Conservation (phyloP, 2,888 invertebrate genomes). For the Abrostola tripartita region DNA sequence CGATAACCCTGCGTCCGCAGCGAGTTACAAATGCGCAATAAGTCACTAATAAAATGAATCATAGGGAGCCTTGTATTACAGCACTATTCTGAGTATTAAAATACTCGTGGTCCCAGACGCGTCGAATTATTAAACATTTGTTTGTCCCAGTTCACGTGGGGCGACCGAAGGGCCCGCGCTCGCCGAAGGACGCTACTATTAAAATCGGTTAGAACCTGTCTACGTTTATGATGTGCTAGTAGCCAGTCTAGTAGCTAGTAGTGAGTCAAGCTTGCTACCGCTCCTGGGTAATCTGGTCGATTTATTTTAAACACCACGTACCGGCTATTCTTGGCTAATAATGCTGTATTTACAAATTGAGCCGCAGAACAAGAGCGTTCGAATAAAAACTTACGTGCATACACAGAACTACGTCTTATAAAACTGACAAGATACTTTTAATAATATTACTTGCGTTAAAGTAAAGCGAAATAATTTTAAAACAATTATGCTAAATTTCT, state of each 20-base stretch:
- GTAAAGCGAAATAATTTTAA: too few relatives aligned
- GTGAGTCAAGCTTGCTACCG: slow-evolving; percentile 26
- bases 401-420: slow-evolving; percentile 7
- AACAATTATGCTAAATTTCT: too few relatives aligned
- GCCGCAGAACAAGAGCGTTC: slow-evolving; percentile 21
- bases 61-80: slow-evolving; percentile 64
- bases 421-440: not conserved
- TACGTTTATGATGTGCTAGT: slow-evolving; percentile 37
- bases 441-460: too few relatives aligned
- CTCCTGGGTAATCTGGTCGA: slow-evolving; percentile 28
- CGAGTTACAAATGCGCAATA: slow-evolving; percentile 68
- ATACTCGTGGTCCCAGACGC: slow-evolving; percentile 25
- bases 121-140: slow-evolving; percentile 44
- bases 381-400: slow-evolving; percentile 15
- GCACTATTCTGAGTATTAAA: slow-evolving; percentile 34
- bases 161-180: slow-evolving; percentile 35
- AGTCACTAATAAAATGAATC: slow-evolving; percentile 72
- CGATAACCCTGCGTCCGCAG: slow-evolving; percentile 80
- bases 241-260: slow-evolving; percentile 7
- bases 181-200: slow-evolving; percentile 39
- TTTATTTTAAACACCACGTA: slow-evolving; percentile 34
- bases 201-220: slow-evolving; percentile 54
- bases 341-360: slow-evolving; percentile 26
- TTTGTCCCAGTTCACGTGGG: slow-evolving; percentile 45
- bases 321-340: slow-evolving; percentile 33